Conservation (phyloP, 53 echinoderm and acorn worm species). For the Echinarachnius parma region DNA sequence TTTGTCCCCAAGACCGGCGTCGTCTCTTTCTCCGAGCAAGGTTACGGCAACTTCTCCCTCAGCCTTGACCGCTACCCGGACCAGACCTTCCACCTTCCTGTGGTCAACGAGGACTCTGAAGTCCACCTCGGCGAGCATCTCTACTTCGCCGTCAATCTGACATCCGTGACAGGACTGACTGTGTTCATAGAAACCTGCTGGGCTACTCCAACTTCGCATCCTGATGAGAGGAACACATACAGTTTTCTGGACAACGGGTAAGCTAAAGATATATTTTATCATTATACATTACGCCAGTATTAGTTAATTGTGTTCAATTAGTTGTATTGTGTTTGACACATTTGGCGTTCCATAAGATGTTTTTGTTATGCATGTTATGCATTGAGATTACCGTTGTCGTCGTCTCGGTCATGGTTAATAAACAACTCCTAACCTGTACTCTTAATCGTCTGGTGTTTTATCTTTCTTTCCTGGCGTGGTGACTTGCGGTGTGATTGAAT, state of each 20-base stretch:
- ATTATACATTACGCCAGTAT: no score
- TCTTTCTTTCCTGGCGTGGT: no score
- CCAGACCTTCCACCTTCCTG: not conserved
- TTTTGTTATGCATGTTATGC: no score
- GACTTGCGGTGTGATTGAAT: no score
- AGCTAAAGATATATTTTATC: not conserved
- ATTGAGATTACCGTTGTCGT: no score
- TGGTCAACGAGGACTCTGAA: slow-evolving; percentile 2
- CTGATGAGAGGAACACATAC: not conserved
- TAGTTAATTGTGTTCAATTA: no score
- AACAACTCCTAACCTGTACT: no score
- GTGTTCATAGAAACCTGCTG: slow-evolving; percentile 35
- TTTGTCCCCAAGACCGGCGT: slow-evolving; percentile 20
- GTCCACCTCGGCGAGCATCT: slow-evolving; percentile 12
- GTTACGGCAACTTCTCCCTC: slow-evolving; percentile 22
- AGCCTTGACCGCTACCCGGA: slow-evolving; percentile 40
- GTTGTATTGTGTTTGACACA: no score
- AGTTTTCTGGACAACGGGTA: slow-evolving; percentile 20
- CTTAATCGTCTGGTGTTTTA: no score
- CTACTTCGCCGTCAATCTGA: slow-evolving; percentile 36
- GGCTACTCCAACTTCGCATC: slow-evolving; percentile 23
- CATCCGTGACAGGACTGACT: not conserved
- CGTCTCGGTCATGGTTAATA: no score
- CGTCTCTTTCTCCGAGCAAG: not conserved
- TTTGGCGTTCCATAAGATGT: no score